Base-by-base conservation (phyloP, 1,140 invertebrate genomes). In the Halictus rubicundus region DNA sequence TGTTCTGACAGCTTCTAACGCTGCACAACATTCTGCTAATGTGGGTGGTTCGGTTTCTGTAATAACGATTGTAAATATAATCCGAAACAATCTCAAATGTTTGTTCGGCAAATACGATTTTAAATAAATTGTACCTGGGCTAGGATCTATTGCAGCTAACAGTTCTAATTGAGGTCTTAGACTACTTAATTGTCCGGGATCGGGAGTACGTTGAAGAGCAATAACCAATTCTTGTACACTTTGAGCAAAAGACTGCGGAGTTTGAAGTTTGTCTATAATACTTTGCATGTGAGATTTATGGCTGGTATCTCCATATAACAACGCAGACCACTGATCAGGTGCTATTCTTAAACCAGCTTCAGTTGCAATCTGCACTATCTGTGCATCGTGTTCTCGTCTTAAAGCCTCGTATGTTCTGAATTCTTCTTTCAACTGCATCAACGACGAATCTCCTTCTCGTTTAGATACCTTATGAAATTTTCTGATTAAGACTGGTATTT, bases 201-300 rank as follows among this genome's bases (percentile, higher is more conserved):
- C 98, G 0, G 96, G 96, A 9, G 97, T 98, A 80, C 98, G 94
- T 90, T 99, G 98, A 76, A 99, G 93, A 0, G 97, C 98, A 80
- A 99, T 98, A 27, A 98, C 96, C 77, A 99, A 91, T 91, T 99
- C 98, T 91, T 98, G 97, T 2, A 99, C 96, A 59, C 96, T 97
- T 91, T 98, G 97, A 1, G 96, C 95, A 92, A 98, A 98, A 2
- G 97, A 97, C 83, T 97, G 96, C 0, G 97, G 97, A 21, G 97
- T 98, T 93, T 98, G 98, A 46, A 99, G 92, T 94, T 98, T 97
- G 87, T 97, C 96, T 88, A 99, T 99, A 77, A 99, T 99, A 87
- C 98, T 99, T 92, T 99, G 98, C 98, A 99, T 99, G 90, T 99
- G 98, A 25, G 98, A 98, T 91, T 99, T 99, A 89, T 99, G 98